Evolutionary conservation across 2,888 invertebrate species (phyloP).

Genomic region (Cephus spinipes): DNA sequence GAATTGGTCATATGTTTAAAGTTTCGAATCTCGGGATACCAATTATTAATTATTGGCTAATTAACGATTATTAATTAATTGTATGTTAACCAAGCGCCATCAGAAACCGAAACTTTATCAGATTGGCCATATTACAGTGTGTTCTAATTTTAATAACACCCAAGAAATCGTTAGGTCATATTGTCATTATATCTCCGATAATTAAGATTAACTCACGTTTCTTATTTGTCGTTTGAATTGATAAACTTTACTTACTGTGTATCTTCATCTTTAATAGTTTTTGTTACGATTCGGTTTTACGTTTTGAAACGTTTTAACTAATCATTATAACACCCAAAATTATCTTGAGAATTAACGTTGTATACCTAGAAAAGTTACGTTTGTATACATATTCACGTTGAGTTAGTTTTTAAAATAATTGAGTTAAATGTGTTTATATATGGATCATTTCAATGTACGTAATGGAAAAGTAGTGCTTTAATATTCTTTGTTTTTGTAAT

Average conservation of each 20-base stretch:
- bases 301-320: not conserved
- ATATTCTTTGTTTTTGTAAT: not conserved
- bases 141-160: not conserved
- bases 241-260: not conserved
- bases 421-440: not conserved
- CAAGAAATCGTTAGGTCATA: not conserved
- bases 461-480: not conserved
- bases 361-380: not conserved
- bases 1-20: slow-evolving; percentile 29
- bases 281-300: not conserved
- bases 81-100: not conserved
- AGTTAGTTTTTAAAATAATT: not conserved
- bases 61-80: not conserved
- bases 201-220: not conserved
- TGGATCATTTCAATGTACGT: not conserved
- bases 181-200: no score
- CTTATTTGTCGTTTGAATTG: not conserved
- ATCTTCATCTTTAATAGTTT: not conserved
- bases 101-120: not conserved
- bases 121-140: not conserved
- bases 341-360: not conserved
- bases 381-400: not conserved
- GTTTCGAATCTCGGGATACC: slow-evolving; percentile 41
- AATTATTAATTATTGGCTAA: slow-evolving; percentile 20
- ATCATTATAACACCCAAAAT: not conserved